phyloP scores from a whole-genome alignment of 2,888 invertebrate species.

The Coleophora deauratella region DNA sequence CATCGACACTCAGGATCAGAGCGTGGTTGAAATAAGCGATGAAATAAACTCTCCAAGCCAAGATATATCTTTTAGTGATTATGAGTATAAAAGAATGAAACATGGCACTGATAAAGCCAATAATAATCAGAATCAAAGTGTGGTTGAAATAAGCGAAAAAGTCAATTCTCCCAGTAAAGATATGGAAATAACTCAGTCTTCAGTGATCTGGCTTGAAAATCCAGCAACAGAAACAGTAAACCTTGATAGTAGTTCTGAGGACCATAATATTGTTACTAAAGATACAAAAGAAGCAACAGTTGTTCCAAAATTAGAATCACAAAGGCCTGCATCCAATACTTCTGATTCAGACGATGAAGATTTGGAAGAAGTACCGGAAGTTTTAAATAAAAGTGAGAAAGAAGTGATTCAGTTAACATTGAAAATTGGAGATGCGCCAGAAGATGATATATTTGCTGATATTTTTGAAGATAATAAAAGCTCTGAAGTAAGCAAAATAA shows the following conservation, averaged over 20 bases:
- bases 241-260: conserved; percentile 41
- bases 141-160: conserved; percentile 10
- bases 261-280: conserved; percentile 14
- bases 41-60: background rate
- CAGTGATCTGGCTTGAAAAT: conserved; percentile 41
- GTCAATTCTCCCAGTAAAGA: background rate
- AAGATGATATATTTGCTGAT: conserved; percentile 83
- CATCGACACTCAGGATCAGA: conserved; percentile 19
- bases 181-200: conserved; percentile 28
- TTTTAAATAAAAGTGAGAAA: conserved; percentile 32
- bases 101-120: conserved; percentile 38
- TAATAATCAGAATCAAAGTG: conserved; percentile 18
- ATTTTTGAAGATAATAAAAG: conserved; percentile 55
- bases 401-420: conserved; percentile 63
- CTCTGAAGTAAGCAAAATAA: background rate
- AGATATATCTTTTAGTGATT: conserved; percentile 54
- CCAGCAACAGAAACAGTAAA: conserved; percentile 32
- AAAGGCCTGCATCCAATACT: conserved; percentile 5
- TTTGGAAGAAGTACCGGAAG: conserved; percentile 68
- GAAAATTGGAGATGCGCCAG: conserved; percentile 39
- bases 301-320: too few species aligned
- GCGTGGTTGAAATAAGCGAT: conserved; percentile 10
- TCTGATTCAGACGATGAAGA: conserved; percentile 61
- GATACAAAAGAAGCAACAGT: background rate
- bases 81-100: conserved; percentile 28